A percentile compares a stretch with the other conserved stretches of the same genome.
phyloP scores from a whole-genome alignment of 2,113 vertebrate genomes.

The Acrocephalus kingi region DNA sequence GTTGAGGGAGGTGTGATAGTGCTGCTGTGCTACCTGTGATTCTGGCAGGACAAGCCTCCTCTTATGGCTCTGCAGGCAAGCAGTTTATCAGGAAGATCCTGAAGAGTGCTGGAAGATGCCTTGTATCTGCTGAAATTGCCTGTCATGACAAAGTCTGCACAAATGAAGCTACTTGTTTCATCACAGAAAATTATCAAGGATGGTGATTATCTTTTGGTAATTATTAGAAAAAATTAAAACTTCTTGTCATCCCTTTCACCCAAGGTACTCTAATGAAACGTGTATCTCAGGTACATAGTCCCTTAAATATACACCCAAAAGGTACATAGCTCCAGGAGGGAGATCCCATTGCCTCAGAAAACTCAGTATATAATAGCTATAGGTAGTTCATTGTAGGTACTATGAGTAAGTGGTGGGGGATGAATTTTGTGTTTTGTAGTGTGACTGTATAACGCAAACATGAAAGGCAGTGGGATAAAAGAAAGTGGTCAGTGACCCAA shows the following conservation, averaged over 20 bases:
- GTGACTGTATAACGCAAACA: fast-evolving
- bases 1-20: fast-evolving
- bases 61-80: background rate
- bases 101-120: background rate
- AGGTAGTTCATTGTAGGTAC: background rate
- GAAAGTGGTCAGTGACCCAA: background rate
- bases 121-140: background rate
- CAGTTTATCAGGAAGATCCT: background rate
- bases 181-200: background rate
- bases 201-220: background rate
- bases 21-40: background rate
- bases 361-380: background rate
- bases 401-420: background rate
- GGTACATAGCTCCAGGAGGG: background rate
- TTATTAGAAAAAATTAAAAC: background rate
- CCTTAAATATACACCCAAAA: background rate
- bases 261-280: background rate
- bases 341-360: fast-evolving
- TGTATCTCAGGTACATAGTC: background rate
- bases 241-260: background rate
- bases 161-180: background rate
- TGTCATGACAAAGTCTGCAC: background rate
- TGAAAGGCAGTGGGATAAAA: background rate
- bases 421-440: background rate
- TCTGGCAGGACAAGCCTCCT: background rate